Percentiles rank a stretch among this genome's conserved stretches.
These are phyloP conservation scores for Macropis europaea DNA, from an alignment of 2,888 invertebrate genomes.

Conservation along the genomic window DNA sequence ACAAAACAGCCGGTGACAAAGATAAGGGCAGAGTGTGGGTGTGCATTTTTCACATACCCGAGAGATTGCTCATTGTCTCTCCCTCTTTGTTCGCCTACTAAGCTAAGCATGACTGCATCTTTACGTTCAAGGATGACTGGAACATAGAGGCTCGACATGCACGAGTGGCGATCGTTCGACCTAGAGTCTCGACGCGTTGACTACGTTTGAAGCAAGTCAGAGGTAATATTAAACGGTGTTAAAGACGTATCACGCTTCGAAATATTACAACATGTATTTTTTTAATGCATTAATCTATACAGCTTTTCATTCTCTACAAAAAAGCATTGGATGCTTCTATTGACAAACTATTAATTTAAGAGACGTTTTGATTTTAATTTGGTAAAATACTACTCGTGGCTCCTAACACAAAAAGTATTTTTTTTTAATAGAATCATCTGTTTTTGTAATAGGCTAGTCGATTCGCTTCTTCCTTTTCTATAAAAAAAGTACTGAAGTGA, in stretches of 20 bases:
- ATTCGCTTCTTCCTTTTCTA: too few relatives aligned
- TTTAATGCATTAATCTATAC: too few relatives aligned
- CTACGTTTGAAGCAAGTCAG: slow-evolving; percentile 5
- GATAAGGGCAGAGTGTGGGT: slow-evolving; percentile 51
- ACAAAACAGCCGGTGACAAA: slow-evolving; percentile 35
- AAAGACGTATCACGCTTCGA: not conserved
- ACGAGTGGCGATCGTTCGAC: slow-evolving; percentile 44
- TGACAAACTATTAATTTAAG: too few relatives aligned
- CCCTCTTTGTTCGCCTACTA: slow-evolving; percentile 48
- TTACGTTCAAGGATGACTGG: slow-evolving; percentile 66
- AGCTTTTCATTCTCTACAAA: too few relatives aligned
- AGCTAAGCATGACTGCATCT: slow-evolving; percentile 56
- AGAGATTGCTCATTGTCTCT: slow-evolving; percentile 55
- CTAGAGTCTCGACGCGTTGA: slow-evolving; percentile 19
- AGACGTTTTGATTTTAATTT: too few relatives aligned
- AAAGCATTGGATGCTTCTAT: too few relatives aligned
- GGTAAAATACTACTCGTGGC: too few relatives aligned
- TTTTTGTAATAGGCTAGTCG: too few relatives aligned
- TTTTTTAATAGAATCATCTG: too few relatives aligned
- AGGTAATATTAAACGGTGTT: not conserved
- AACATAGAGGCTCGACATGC: slow-evolving; percentile 49
- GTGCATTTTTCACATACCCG: slow-evolving; percentile 55
- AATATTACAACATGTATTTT: not conserved
- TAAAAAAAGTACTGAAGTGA: too few relatives aligned
- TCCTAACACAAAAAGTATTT: too few relatives aligned